Evolutionary conservation across 2,797 vertebrate genomes (phyloP).

Genomic region (Margarornis squamiger): DNA sequence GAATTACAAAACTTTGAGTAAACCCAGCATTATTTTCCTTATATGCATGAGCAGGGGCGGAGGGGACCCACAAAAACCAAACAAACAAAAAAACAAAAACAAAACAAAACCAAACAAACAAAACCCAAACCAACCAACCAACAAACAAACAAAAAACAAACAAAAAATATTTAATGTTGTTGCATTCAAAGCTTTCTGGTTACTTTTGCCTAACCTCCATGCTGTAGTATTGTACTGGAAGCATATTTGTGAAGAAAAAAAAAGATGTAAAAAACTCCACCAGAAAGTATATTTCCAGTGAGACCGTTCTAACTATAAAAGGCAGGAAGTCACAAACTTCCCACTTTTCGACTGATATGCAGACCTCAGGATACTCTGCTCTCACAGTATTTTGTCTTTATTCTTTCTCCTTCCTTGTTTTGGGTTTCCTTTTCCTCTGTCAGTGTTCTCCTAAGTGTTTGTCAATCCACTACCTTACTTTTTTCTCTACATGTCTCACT

Average conservation of each 20-base stretch:
- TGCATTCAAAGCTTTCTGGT: neutral
- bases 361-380: neutral
- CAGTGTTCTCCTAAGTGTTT: neutral
- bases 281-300: neutral
- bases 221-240: neutral
- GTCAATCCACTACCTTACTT: neutral
- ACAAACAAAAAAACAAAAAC: neutral
- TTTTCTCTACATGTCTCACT: neutral
- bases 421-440: neutral
- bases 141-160: accelerated
- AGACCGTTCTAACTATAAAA: neutral
- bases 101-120: neutral
- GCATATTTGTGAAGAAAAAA: neutral
- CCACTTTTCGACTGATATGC: neutral
- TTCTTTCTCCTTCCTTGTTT: neutral
- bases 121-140: accelerated
- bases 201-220: neutral
- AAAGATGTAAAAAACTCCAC: neutral
- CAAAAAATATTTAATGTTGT: neutral
- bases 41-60: neutral
- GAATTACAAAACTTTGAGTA: neutral
- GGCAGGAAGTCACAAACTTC: neutral
- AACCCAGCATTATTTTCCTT: neutral
- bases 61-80: neutral
- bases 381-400: neutral